These are phyloP conservation scores for Frankliniella intonsa DNA, from an alignment of 2,888 invertebrate genomes.

Conservation along the genomic window DNA sequence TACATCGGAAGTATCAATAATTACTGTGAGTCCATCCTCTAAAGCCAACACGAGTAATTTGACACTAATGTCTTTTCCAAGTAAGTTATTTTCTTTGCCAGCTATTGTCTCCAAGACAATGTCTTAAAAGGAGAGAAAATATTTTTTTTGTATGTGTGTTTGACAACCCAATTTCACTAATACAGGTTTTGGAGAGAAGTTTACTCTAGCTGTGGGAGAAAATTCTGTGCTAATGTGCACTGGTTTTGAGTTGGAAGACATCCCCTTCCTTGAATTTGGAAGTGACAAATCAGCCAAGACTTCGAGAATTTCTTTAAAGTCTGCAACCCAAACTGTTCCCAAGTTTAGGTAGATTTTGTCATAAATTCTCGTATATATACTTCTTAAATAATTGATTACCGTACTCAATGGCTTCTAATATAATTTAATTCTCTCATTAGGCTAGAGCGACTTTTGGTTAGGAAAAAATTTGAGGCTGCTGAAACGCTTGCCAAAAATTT, in stretches of 20 bases:
- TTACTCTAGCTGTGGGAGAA: background rate
- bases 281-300: background rate
- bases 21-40: background rate
- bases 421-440: background rate
- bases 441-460: background rate
- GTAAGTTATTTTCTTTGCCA: background rate
- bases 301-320: background rate
- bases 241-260: background rate
- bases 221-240: background rate
- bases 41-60: background rate
- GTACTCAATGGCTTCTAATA: background rate
- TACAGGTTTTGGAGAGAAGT: background rate
- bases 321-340: background rate
- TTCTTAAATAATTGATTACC: background rate
- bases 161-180: background rate
- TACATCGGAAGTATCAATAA: background rate
- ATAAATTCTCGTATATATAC: background rate
- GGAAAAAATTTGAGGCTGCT: background rate
- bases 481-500: slow-evolving; percentile 4
- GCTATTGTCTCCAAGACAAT: background rate
- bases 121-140: background rate
- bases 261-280: background rate
- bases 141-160: background rate
- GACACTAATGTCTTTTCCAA: background rate
- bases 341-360: background rate